Conservation (phyloP, 35 echinoderm and acorn worm genomes). For the Lytechinus variegatus region DNA sequence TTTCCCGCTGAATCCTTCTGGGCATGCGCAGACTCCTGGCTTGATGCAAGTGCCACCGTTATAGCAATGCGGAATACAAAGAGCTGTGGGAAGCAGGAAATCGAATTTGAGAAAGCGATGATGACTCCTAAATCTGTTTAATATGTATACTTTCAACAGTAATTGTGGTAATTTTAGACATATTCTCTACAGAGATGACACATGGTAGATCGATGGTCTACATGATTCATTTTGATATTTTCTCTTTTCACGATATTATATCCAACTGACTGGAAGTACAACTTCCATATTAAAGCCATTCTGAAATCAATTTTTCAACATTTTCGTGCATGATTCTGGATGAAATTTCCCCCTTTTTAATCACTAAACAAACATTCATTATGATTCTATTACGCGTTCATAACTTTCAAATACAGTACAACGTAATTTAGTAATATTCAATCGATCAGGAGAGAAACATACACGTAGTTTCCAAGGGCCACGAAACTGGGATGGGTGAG, state of each 20-base stretch:
- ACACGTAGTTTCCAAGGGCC: too few relatives aligned
- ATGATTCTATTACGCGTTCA: too few relatives aligned
- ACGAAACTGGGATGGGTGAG: too few relatives aligned
- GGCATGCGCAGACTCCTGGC: conserved; percentile 59
- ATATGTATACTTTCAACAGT: neutral
- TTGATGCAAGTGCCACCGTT: conserved; percentile 57
- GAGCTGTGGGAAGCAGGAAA: conserved; percentile 44
- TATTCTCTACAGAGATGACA: neutral
- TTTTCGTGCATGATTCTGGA: neutral
- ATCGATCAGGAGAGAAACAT: too few relatives aligned
- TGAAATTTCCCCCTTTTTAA: neutral
- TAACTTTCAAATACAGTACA: too few relatives aligned
- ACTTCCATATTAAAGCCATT: too few relatives aligned
- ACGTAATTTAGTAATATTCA: too few relatives aligned
- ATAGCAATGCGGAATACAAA: conserved; percentile 67
- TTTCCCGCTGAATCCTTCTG: conserved; percentile 52
- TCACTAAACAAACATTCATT: too few relatives aligned
- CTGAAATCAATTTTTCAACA: neutral
- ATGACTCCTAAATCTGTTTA: neutral
- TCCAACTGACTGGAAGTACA: neutral
- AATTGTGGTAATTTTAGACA: neutral
- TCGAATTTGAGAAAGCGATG: neutral
- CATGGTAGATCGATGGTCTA: neutral
- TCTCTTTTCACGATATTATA: neutral
- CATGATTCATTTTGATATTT: neutral